phyloP scores from a whole-genome alignment of 2,888 invertebrate species.

The Perizoma flavofasciatum region DNA sequence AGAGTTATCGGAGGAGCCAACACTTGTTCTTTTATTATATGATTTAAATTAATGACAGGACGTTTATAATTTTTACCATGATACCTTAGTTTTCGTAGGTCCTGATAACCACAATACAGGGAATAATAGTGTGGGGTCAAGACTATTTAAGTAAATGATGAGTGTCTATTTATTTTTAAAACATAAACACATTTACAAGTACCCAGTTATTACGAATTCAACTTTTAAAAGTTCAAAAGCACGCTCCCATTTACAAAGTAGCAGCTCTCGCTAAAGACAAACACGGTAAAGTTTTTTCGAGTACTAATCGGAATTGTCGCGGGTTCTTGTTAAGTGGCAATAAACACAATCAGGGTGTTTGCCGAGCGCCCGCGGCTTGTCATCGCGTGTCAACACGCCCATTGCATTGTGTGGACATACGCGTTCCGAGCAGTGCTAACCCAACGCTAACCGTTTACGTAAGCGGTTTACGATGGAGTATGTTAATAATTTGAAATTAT shows the following conservation, averaged over 20 bases:
- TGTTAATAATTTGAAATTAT: constrained; percentile 35
- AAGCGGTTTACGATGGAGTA: constrained; percentile 53
- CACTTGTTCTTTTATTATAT: no score
- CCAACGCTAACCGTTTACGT: constrained; percentile 71
- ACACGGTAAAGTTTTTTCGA: constrained; percentile 71
- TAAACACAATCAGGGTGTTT: constrained; percentile 82
- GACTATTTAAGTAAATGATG: no score
- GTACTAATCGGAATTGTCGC: constrained; percentile 81
- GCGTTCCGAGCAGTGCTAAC: constrained; percentile 62
- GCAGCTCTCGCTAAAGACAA: constrained; percentile 70
- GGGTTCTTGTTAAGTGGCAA: constrained; percentile 79
- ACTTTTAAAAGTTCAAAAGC: constrained; percentile 27
- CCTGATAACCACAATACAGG: no score
- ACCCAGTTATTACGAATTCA: neutral
- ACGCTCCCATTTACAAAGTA: constrained; percentile 66
- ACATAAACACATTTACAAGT: no score
- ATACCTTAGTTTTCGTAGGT: no score
- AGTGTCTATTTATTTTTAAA: no score
- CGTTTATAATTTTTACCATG: no score
- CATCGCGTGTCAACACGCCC: constrained; percentile 66
- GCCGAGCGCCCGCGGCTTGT: constrained; percentile 70
- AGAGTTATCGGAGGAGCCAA: no score
- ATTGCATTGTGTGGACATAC: constrained; percentile 65
- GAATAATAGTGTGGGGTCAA: no score
- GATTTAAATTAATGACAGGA: no score